Conservation (phyloP, 2,888 invertebrate genomes). For the Conus canariensis region DNA sequence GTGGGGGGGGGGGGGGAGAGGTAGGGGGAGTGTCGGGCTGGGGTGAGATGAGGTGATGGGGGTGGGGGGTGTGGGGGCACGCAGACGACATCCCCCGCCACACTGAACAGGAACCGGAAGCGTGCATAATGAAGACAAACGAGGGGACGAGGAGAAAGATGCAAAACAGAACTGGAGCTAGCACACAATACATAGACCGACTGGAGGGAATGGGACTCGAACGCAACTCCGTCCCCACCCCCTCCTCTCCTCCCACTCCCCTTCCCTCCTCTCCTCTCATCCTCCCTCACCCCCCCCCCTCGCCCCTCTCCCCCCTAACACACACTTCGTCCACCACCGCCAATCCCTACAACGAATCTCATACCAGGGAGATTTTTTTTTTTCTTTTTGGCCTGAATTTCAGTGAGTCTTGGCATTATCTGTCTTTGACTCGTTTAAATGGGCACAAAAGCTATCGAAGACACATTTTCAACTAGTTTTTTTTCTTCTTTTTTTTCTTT, state of each 20-base stretch:
- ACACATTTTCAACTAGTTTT: too few relatives aligned
- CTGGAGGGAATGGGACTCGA: neutral
- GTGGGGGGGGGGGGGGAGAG: neutral
- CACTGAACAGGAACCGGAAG: slow-evolving; percentile 28
- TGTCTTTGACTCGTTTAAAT: too few relatives aligned
- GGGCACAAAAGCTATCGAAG: too few relatives aligned
- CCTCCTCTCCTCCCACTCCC: neutral
- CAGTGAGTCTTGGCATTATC: too few relatives aligned
- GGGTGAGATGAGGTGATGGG: neutral
- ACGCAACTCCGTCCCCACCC: too few relatives aligned
- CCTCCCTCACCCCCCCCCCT: neutral
- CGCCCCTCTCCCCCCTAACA: neutral
- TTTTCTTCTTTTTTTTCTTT: too few relatives aligned
- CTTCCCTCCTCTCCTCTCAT: neutral
- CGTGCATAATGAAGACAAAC: slow-evolving; percentile 30
- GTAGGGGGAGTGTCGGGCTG: neutral
- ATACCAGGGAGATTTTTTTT: too few relatives aligned
- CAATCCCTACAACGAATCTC: too few relatives aligned
- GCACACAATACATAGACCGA: neutral
- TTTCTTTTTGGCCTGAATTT: too few relatives aligned
- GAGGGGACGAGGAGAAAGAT: slow-evolving; percentile 22
- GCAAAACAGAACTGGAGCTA: slow-evolving; percentile 9
- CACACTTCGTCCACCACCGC: too few relatives aligned
- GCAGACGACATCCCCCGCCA: slow-evolving; percentile 13
- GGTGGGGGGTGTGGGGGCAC: neutral